Percentiles rank a stretch among this genome's conserved stretches.
These are phyloP conservation scores for Pseudomugil tenellus DNA, from an alignment of 2,797 vertebrate genomes.

Conservation along the genomic window DNA sequence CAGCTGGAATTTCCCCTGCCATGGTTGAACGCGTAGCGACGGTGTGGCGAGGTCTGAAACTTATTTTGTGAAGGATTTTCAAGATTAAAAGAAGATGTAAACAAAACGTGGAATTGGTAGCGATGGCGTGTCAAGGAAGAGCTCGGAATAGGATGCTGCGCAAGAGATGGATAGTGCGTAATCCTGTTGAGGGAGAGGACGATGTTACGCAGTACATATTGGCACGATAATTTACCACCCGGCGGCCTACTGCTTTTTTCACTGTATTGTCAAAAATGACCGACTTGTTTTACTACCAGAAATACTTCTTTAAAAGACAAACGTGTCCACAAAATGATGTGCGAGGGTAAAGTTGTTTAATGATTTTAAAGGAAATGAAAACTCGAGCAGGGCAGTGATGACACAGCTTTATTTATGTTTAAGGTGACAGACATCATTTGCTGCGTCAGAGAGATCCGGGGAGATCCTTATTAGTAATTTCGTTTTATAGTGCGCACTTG, in stretches of 20 bases:
- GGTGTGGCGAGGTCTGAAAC: conserved; percentile 26
- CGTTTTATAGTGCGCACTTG: conserved; percentile 76
- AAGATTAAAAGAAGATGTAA: conserved; percentile 55
- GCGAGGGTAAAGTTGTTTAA: conserved; percentile 2
- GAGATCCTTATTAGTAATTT: conserved; percentile 58
- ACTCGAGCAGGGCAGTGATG: conserved; percentile 33
- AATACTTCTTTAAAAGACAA: conserved; percentile 11
- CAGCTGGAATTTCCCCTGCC: conserved; percentile 75
- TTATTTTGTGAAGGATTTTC: conserved; percentile 22
- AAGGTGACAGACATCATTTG: conserved; percentile 54
- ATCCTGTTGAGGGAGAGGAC: conserved; percentile 69
- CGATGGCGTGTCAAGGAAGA: conserved; percentile 69
- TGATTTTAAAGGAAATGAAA: conserved; percentile 18
- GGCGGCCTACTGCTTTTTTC: conserved; percentile 3
- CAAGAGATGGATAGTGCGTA: conserved; percentile 78
- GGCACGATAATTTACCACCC: conserved; percentile 50
- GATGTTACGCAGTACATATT: conserved; percentile 78
- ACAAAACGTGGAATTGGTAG: conserved; percentile 61
- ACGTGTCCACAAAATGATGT: neutral
- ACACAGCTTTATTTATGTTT: conserved; percentile 56
- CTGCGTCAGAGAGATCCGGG: conserved; percentile 65
- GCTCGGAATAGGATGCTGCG: conserved; percentile 81
- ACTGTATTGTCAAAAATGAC: neutral
- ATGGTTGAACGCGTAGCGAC: conserved; percentile 31
- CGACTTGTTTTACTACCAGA: neutral